Conservation (phyloP, 2,888 invertebrate species). For the Polymixis lichenea region DNA sequence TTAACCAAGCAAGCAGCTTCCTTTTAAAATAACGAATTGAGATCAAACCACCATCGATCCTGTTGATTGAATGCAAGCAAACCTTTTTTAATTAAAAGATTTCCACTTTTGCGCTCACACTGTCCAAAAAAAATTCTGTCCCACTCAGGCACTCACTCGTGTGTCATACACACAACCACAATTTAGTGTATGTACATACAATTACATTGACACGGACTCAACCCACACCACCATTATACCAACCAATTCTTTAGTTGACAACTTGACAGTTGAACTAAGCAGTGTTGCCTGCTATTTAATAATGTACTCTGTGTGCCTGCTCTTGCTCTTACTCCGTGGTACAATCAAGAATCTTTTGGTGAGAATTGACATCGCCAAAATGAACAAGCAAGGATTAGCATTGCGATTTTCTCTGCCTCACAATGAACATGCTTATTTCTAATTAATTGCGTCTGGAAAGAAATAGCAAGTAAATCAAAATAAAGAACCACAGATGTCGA, state of each 20-base stretch:
- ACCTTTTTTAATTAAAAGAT: not conserved
- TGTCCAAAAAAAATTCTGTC: constrained; percentile 16
- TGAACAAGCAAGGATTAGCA: not conserved
- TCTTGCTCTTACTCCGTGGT: too few species aligned
- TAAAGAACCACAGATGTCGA: not conserved
- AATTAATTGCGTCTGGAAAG: not conserved
- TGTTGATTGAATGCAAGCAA: constrained; percentile 12
- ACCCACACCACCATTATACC: too few species aligned
- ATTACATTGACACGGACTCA: too few species aligned
- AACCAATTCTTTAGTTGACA: too few species aligned
- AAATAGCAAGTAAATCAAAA: not conserved
- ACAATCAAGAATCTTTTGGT: not conserved
- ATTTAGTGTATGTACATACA: too few species aligned
- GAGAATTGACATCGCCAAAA: not conserved
- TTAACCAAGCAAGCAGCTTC: constrained; percentile 65
- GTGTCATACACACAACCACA: too few species aligned
- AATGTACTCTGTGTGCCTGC: too few species aligned
- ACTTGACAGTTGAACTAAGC: not conserved
- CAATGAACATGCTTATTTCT: not conserved
- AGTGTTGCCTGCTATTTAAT: too few species aligned
- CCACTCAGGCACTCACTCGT: not conserved
- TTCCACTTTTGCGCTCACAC: not conserved
- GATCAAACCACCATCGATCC: not conserved
- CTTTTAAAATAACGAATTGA: constrained; percentile 5
- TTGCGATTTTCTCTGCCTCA: not conserved